Percentiles rank a stretch among this genome's conserved stretches.
Evolutionary conservation across 2,888 invertebrate species (phyloP).

Genomic region (Leucania comma): DNA sequence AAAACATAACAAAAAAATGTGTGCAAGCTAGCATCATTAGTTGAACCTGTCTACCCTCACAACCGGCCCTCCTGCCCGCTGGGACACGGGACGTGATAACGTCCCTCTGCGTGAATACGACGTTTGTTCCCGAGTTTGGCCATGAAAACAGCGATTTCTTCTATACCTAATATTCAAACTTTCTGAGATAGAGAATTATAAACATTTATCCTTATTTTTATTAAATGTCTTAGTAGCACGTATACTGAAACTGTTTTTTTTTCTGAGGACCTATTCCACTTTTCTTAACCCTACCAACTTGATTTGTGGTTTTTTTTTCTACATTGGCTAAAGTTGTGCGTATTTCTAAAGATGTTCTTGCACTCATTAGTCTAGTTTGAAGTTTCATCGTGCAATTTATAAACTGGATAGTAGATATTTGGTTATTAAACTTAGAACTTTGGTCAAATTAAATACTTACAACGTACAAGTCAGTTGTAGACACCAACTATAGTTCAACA

Average conservation of each 20-base stretch:
- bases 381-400: background rate
- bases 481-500: background rate
- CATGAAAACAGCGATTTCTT: slow-evolving; percentile 40
- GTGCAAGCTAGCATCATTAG: slow-evolving; percentile 75
- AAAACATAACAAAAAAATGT: slow-evolving; percentile 66
- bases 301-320: background rate
- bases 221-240: too few relatives aligned
- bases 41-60: slow-evolving; percentile 74
- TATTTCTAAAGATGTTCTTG: background rate
- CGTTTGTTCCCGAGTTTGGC: slow-evolving; percentile 63
- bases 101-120: slow-evolving; percentile 71
- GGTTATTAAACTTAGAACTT: slow-evolving; percentile 9
- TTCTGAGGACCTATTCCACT: too few relatives aligned
- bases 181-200: too few relatives aligned
- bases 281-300: too few relatives aligned
- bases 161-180: background rate
- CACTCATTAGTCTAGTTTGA: background rate
- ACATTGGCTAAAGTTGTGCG: background rate
- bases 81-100: slow-evolving; percentile 78
- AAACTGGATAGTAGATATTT: background rate
- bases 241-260: too few relatives aligned
- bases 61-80: slow-evolving; percentile 69
- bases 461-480: slow-evolving; percentile 16
- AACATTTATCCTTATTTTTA: too few relatives aligned
- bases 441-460: slow-evolving; percentile 23